phyloP scores from a whole-genome alignment of 2,888 invertebrate genomes.

The Stenoptilia bipunctidactyla region DNA sequence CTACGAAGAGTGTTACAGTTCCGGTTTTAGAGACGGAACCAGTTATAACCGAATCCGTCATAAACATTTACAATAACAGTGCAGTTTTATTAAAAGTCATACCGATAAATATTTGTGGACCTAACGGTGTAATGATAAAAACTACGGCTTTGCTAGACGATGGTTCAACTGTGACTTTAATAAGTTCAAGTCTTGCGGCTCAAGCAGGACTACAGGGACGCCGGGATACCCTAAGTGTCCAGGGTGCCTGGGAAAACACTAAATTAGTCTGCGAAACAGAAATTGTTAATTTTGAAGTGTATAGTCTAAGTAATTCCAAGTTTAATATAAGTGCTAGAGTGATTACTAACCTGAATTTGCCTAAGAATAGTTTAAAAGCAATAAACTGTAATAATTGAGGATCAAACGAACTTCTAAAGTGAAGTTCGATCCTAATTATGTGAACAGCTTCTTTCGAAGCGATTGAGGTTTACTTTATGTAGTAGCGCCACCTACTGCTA shows the following conservation, averaged over 20 bases:
- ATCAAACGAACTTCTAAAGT: too few relatives aligned
- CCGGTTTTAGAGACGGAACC: slow-evolving; percentile 1
- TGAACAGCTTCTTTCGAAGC: too few relatives aligned
- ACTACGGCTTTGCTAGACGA: slow-evolving; percentile 1
- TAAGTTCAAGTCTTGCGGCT: neutral
- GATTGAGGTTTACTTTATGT: too few relatives aligned
- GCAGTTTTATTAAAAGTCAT: slow-evolving; percentile 16
- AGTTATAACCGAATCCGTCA: slow-evolving; percentile 2
- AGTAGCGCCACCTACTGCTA: too few relatives aligned
- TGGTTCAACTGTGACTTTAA: too few relatives aligned
- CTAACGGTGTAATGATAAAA: too few relatives aligned
- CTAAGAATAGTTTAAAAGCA: neutral
- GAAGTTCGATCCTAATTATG: too few relatives aligned
- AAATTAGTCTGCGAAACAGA: neutral
- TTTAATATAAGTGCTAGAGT: neutral
- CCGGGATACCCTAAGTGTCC: neutral
- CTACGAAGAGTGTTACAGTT: neutral
- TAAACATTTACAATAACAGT: slow-evolving; percentile 4
- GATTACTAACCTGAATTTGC: neutral
- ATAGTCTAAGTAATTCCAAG: neutral
- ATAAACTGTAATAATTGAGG: too few relatives aligned
- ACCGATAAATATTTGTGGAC: slow-evolving; percentile 14
- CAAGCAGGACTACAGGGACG: neutral
- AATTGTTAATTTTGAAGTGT: neutral
- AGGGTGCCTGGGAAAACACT: neutral